Percentiles rank a stretch among this genome's conserved stretches.
These are phyloP conservation scores for Gila robusta DNA, from an alignment of 2,797 vertebrate genomes.

Conservation along the genomic window DNA sequence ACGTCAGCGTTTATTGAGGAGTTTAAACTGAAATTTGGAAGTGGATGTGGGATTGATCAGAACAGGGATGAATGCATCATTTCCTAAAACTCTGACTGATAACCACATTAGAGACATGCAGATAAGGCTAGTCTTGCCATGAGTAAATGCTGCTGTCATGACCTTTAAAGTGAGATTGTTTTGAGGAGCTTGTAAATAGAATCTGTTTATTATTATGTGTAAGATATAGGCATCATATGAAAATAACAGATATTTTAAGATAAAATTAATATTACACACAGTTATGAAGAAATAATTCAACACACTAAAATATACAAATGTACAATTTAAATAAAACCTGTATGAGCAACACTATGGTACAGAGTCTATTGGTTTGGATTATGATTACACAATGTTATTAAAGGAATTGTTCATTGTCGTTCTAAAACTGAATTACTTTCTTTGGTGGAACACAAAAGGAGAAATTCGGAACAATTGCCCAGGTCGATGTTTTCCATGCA, in stretches of 20 bases:
- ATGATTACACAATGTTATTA: not conserved
- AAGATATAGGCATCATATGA: too few species aligned
- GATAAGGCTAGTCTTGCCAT: not conserved
- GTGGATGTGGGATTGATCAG: constrained; percentile 21
- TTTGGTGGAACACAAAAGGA: not conserved
- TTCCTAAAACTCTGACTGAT: constrained; percentile 35
- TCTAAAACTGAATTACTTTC: not conserved
- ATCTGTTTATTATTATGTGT: not conserved
- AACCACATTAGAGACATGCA: constrained; percentile 12
- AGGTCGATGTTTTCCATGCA: not conserved
- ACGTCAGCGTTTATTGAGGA: constrained; percentile 7
- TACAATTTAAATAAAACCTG: not conserved
- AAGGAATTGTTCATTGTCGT: not conserved
- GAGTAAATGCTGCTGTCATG: not conserved
- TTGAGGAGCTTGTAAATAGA: not conserved
- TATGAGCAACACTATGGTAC: not conserved
- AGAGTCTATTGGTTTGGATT: not conserved
- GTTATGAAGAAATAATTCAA: not conserved
- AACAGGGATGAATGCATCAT: constrained; percentile 31
- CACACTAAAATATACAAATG: not conserved
- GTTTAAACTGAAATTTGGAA: not conserved
- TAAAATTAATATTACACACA: not conserved
- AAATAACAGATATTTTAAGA: not conserved
- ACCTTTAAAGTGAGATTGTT: not conserved
- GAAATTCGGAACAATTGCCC: not conserved